Evolutionary conservation across 2,113 vertebrate genomes (phyloP).

Genomic region (Chamaetylas fuelleborni): DNA sequence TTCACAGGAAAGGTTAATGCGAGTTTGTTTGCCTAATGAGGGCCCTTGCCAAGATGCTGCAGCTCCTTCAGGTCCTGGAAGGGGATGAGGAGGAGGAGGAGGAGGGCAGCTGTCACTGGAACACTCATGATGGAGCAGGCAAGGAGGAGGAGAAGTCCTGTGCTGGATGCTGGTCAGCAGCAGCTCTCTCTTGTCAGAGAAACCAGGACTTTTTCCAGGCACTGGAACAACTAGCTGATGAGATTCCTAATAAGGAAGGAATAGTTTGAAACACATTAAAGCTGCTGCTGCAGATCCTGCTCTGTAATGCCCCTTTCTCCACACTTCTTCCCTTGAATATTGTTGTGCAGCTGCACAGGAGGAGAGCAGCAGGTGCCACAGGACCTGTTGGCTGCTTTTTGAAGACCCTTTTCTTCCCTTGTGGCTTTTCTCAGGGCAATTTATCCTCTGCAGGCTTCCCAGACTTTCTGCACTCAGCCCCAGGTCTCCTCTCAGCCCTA

Average conservation of each 20-base stretch:
- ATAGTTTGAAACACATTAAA: neutral
- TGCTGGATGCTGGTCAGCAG: neutral
- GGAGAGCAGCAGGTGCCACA: neutral
- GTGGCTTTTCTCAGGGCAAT: neutral
- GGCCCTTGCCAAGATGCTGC: neutral
- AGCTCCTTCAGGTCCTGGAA: neutral
- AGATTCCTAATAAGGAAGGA: neutral
- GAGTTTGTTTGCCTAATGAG: conserved; percentile 18
- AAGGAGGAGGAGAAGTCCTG: neutral
- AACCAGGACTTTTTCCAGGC: neutral
- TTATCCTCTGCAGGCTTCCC: neutral
- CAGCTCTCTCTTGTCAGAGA: neutral
- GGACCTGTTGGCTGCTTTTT: neutral
- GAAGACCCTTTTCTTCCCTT: neutral
- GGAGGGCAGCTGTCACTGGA: neutral
- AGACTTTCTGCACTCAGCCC: neutral
- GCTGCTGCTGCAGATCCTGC: neutral
- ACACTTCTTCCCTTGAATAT: neutral
- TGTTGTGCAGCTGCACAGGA: accelerated
- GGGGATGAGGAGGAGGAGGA: neutral
- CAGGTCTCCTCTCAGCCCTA: neutral
- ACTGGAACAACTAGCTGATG: neutral
- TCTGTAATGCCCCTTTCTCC: neutral
- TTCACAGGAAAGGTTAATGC: neutral
- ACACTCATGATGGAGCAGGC: neutral